Percentiles rank a stretch among this genome's conserved stretches.
Evolutionary conservation across 2,797 vertebrate species (phyloP).

Genomic region (Macropus fuliginosus): DNA sequence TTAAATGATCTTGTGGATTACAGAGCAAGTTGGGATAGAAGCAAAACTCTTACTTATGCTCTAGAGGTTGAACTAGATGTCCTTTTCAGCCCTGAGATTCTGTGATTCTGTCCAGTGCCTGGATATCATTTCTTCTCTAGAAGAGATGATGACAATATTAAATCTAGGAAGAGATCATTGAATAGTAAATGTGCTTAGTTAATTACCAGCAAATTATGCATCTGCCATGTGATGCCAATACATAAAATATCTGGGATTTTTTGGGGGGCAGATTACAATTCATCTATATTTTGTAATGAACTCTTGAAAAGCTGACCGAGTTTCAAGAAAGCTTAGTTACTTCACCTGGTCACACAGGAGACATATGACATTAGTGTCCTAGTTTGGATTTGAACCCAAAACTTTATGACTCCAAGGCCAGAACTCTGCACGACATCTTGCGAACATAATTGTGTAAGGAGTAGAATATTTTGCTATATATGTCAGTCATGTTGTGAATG

Average conservation of each 20-base stretch:
- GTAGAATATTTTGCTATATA: not conserved
- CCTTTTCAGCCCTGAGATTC: no score
- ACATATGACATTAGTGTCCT: not conserved
- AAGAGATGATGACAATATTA: no score
- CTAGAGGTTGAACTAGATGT: no score
- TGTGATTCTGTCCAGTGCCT: no score
- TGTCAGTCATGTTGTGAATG: not conserved
- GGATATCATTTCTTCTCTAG: no score
- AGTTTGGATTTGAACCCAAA: not conserved
- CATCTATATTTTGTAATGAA: not conserved
- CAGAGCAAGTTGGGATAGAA: no score
- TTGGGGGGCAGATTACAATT: not conserved
- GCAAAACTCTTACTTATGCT: no score
- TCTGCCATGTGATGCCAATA: not conserved
- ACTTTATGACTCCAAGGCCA: not conserved
- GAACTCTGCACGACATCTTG: not conserved
- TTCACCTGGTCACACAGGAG: not conserved
- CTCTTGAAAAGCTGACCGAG: not conserved
- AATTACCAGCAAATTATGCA: not conserved
- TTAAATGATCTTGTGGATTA: no score
- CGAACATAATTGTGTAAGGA: not conserved
- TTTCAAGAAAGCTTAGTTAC: not conserved
- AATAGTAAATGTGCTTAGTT: not conserved
- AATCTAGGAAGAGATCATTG: not conserved
- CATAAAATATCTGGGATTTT: not conserved